A percentile compares a stretch with the other conserved stretches of the same genome.
phyloP scores from a whole-genome alignment of 2,797 vertebrate species.

The Sphaeramia orbicularis region DNA sequence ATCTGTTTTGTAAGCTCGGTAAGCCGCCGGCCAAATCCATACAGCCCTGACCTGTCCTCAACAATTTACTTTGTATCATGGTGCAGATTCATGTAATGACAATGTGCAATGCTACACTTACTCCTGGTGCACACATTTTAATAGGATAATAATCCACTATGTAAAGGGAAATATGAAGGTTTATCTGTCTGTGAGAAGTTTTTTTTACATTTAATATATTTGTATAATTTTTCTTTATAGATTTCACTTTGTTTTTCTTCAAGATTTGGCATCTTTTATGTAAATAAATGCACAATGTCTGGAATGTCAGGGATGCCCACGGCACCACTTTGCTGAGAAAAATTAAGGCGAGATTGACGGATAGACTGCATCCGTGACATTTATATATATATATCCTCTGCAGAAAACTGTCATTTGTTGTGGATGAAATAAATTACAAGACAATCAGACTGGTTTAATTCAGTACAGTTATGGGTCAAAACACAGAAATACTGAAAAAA shows the following conservation, averaged over 20 bases:
- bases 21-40: conserved; percentile 27
- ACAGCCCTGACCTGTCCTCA: conserved; percentile 39
- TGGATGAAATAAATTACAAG: too few species aligned
- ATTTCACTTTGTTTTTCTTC: conserved; percentile 2
- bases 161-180: background rate
- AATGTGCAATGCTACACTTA: background rate
- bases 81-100: conserved; percentile 14
- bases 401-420: background rate
- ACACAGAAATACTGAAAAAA: too few species aligned
- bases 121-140: background rate
- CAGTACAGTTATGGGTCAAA: too few species aligned
- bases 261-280: background rate
- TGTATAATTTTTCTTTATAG: background rate
- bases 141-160: background rate
- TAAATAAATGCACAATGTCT: conserved; percentile 9
- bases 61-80: conserved; percentile 4
- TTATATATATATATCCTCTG: conserved; percentile 7
- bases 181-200: background rate
- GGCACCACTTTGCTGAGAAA: conserved; percentile 19
- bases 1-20: conserved; percentile 54
- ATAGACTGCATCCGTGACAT: background rate
- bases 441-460: background rate
- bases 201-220: background rate
- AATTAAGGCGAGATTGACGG: background rate
- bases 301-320: conserved; percentile 38